Evolutionary conservation across 2,113 vertebrate species (phyloP), one percentile per base, ranked within the genome.

Genomic region (Cyprinodon brontotheroides): DNA sequence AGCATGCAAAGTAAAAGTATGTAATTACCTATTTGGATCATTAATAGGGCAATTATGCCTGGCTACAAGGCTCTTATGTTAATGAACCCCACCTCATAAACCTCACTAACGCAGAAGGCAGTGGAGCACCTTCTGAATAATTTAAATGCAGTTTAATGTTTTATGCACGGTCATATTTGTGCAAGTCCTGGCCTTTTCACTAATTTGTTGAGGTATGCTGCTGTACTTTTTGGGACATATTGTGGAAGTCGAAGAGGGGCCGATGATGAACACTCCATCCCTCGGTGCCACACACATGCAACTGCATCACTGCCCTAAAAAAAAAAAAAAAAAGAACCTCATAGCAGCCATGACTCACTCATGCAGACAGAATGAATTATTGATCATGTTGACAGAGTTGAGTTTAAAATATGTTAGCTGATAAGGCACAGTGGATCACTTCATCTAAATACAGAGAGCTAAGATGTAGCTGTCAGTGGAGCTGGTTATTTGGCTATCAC

Each of bases 11-110:
- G 84, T 76, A 77, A 82, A 90, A 84, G 83, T 88, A 83, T 86
- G 82, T 90, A 89, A 91, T 89, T 89, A 86, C 78, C 84, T 81
- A 87, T 85, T 88, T 83, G 65, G 78, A 80, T 86, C 89, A 90
- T 90, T 89, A 89, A 92, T 91, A 84, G 82, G 81, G 84, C 87
- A 86, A 91, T 93, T 91, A 92, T 3, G 3, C 70, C n/a, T 15
- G 69, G 59, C 69, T 89, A 60, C 82, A 59, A 69, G 68, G 71
- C 78, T 86, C 74, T 81, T 81, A 89, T 90, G 86, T 86, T 93
- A 87, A 92, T 90, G 68, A 91, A 90, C 81, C 80, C 79, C 8
- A 75, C 77, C 84, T 88, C 68, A 65, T 87, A 78, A 84, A 89
- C 81, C 71, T 80, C 80, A 62, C 79, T 84, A 80, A 79, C 74